A percentile compares a stretch with the other conserved stretches of the same genome.
Evolutionary conservation across 2,888 invertebrate species (phyloP).

Genomic region (Siphlonurus alternatus): DNA sequence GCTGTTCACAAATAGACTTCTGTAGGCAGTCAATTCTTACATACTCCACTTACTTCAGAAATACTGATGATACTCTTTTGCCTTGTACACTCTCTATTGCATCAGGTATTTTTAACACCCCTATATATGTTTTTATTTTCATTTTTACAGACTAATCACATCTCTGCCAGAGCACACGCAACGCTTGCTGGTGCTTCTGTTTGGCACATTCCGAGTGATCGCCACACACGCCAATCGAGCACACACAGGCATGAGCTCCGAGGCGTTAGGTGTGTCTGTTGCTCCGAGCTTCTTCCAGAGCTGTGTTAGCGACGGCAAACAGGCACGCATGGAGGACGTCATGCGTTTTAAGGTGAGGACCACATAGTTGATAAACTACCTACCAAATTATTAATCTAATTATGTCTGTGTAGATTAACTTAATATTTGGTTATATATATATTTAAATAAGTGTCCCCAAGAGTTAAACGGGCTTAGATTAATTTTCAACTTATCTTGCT

Average conservation of each 20-base stretch:
- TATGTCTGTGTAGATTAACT: too few relatives aligned
- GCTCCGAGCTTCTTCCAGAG: constrained; percentile 94
- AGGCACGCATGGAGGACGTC: constrained; percentile 91
- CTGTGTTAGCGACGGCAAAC: constrained; percentile 86
- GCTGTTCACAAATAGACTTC: too few relatives aligned
- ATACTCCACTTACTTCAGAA: too few relatives aligned
- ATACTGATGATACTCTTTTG: not conserved
- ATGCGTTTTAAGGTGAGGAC: constrained; percentile 74
- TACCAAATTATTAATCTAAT: not conserved
- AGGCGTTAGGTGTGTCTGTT: constrained; percentile 87
- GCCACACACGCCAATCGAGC: constrained; percentile 81
- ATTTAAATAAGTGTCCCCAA: too few relatives aligned
- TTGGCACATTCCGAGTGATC: constrained; percentile 93
- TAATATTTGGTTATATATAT: too few relatives aligned
- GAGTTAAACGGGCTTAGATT: too few relatives aligned
- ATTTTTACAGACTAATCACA: constrained; percentile 53
- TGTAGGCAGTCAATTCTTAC: too few relatives aligned
- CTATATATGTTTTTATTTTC: constrained; percentile 11
- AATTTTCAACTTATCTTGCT: too few relatives aligned
- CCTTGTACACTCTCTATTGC: not conserved
- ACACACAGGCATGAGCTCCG: constrained; percentile 86
- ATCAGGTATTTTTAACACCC: too few relatives aligned
- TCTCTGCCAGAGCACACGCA: constrained; percentile 82
- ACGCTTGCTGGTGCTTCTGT: constrained; percentile 80
- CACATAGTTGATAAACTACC: not conserved